Evolutionary conservation across 2,888 invertebrate species (phyloP).

Genomic region (Drosophila setosimentum): DNA sequence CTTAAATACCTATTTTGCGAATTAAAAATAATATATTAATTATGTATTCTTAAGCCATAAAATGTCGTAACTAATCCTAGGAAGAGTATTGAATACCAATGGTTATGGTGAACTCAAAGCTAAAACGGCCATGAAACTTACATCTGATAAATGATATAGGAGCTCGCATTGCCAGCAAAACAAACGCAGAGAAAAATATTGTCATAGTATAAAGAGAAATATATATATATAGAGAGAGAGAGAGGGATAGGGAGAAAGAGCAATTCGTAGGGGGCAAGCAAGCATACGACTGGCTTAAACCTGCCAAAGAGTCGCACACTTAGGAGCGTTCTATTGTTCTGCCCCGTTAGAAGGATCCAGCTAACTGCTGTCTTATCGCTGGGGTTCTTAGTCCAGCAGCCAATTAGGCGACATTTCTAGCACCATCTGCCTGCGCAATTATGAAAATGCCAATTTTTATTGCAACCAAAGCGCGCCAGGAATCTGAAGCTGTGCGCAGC

Average conservation of each 20-base stretch:
- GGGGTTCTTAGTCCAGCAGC: slow-evolving; percentile 47
- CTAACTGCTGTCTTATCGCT: slow-evolving; percentile 63
- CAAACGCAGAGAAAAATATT: slow-evolving; percentile 69
- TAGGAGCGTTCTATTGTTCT: slow-evolving; percentile 72
- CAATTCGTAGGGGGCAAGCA: slow-evolving; percentile 12
- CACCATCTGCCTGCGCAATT: slow-evolving; percentile 78
- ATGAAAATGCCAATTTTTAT: slow-evolving; percentile 82
- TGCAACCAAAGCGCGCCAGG: slow-evolving; percentile 64
- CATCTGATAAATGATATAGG: slow-evolving; percentile 81
- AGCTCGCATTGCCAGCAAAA: slow-evolving; percentile 53
- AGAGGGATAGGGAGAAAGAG: not conserved
- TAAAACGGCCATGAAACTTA: slow-evolving; percentile 66
- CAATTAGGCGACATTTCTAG: slow-evolving; percentile 82
- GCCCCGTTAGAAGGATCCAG: slow-evolving; percentile 58
- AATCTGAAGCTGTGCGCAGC: slow-evolving; percentile 41
- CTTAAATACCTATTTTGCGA: not conserved
- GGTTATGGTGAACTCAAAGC: slow-evolving; percentile 66
- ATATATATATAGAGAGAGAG: not conserved
- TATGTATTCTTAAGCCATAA: not conserved
- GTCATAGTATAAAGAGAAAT: slow-evolving; percentile 39
- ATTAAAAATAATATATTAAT: not conserved
- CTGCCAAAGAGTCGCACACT: slow-evolving; percentile 27
- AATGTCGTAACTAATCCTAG: not conserved
- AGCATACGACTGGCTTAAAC: slow-evolving; percentile 11
- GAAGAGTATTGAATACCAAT: slow-evolving; percentile 42